Percentiles rank a stretch among this genome's conserved stretches.
Evolutionary conservation across 2,888 invertebrate genomes (phyloP).

Genomic region (Asteroscopus sphinx): DNA sequence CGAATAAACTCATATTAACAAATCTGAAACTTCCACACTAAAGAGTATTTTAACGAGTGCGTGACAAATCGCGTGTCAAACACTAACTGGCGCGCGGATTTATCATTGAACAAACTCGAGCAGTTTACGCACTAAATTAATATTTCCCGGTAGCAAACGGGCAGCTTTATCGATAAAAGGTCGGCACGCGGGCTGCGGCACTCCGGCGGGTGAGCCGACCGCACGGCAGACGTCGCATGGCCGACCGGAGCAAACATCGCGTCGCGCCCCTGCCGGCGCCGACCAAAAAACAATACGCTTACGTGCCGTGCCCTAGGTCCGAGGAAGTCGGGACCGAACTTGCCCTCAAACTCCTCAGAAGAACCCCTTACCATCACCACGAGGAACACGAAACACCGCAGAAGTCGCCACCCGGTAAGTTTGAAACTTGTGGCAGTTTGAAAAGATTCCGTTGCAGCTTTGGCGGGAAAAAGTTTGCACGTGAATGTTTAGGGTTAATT

Average conservation of each 20-base stretch:
- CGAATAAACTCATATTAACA: neutral
- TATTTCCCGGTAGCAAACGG: slow-evolving; percentile 59
- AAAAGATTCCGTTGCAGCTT: slow-evolving; percentile 53
- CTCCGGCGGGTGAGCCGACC: slow-evolving; percentile 58
- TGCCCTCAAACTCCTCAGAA: slow-evolving; percentile 76
- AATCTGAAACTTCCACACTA: slow-evolving; percentile 1
- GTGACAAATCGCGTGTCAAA: slow-evolving; percentile 54
- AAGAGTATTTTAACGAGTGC: slow-evolving; percentile 28
- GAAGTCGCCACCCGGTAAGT: slow-evolving; percentile 78
- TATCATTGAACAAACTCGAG: slow-evolving; percentile 54
- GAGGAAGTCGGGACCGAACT: slow-evolving; percentile 88
- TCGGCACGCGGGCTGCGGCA: slow-evolving; percentile 68
- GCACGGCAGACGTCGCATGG: slow-evolving; percentile 87
- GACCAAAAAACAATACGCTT: slow-evolving; percentile 86
- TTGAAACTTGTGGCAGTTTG: slow-evolving; percentile 43
- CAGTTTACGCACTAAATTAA: slow-evolving; percentile 58
- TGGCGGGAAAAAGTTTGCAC: slow-evolving; percentile 67
- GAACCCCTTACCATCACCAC: slow-evolving; percentile 64
- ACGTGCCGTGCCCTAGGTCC: slow-evolving; percentile 86
- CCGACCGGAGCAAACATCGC: slow-evolving; percentile 86
- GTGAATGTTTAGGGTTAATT: slow-evolving; percentile 21
- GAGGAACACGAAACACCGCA: slow-evolving; percentile 74
- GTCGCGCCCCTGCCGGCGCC: slow-evolving; percentile 87
- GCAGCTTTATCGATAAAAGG: slow-evolving; percentile 69
- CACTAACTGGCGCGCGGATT: slow-evolving; percentile 51